phyloP scores from a whole-genome alignment of 2,888 invertebrate genomes.

The Adelognathus sp. region DNA sequence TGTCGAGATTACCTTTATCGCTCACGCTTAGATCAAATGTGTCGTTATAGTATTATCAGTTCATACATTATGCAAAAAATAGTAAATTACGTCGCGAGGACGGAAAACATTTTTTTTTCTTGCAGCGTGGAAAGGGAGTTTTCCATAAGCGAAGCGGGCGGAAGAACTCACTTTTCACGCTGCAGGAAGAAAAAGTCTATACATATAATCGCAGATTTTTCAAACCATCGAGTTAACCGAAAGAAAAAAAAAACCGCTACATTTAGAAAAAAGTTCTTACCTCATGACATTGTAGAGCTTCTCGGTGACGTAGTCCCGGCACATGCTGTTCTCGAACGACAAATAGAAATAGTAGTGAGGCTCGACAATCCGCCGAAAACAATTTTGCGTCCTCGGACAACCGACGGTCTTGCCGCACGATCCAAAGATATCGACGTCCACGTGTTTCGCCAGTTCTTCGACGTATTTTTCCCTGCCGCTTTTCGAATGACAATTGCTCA shows the following conservation, averaged over 20 bases:
- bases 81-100: no score
- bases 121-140: no score
- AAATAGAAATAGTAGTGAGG: slow-evolving; percentile 87
- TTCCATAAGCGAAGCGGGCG: no score
- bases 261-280: slow-evolving; percentile 79
- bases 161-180: no score
- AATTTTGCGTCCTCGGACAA: slow-evolving; percentile 75
- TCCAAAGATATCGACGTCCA: slow-evolving; percentile 86
- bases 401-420: slow-evolving; percentile 82
- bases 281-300: slow-evolving; percentile 84
- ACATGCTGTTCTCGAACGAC: slow-evolving; percentile 88
- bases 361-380: slow-evolving; percentile 80
- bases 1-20: background rate
- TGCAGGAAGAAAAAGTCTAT: no score
- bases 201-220: background rate
- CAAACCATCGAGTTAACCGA: no score
- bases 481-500: slow-evolving; percentile 82
- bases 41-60: background rate
- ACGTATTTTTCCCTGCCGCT: slow-evolving; percentile 81
- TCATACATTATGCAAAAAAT: background rate
- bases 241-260: background rate
- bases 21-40: background rate
- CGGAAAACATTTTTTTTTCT: no score
- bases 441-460: slow-evolving; percentile 82
- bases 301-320: slow-evolving; percentile 87